Percentiles rank a stretch among this genome's conserved stretches.
These are phyloP conservation scores for Neoscelio sp. DNA, from an alignment of 2,888 invertebrate species.

Conservation along the genomic window DNA sequence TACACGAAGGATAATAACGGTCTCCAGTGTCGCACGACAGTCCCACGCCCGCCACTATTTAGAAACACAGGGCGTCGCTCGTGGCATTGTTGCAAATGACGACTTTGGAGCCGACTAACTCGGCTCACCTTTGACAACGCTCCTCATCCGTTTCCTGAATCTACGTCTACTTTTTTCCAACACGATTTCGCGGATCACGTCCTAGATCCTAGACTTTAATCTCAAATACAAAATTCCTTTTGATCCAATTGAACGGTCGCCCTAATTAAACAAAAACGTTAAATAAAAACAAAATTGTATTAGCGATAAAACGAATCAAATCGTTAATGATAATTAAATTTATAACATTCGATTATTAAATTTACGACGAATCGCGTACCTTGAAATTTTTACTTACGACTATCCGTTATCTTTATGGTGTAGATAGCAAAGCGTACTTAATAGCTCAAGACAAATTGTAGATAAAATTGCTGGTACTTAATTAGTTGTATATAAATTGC, in stretches of 20 bases:
- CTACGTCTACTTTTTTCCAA: constrained; percentile 45
- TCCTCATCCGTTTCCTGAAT: constrained; percentile 65
- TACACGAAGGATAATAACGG: constrained; percentile 74
- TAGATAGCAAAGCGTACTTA: too few species aligned
- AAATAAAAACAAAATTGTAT: too few species aligned
- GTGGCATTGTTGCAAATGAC: constrained; percentile 72
- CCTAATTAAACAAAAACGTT: neutral
- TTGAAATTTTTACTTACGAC: too few species aligned
- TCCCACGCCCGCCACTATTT: constrained; percentile 75
- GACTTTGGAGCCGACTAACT: constrained; percentile 69
- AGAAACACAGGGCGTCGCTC: constrained; percentile 74
- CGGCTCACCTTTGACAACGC: constrained; percentile 66
- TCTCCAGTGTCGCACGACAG: constrained; percentile 75
- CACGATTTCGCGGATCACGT: constrained; percentile 45
- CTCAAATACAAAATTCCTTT: neutral
- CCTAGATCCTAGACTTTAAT: constrained; percentile 20
- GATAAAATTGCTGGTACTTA: too few species aligned
- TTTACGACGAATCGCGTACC: too few species aligned
- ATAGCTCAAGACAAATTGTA: too few species aligned
- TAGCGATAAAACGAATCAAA: too few species aligned
- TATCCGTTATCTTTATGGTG: too few species aligned
- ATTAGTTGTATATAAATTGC: too few species aligned
- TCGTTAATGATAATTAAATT: too few species aligned
- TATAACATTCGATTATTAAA: too few species aligned
- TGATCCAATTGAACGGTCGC: too few species aligned